A percentile compares a stretch with the other conserved stretches of the same genome.
phyloP scores from a whole-genome alignment of 2,797 vertebrate species.

The Mormyrus proboscirostris region DNA sequence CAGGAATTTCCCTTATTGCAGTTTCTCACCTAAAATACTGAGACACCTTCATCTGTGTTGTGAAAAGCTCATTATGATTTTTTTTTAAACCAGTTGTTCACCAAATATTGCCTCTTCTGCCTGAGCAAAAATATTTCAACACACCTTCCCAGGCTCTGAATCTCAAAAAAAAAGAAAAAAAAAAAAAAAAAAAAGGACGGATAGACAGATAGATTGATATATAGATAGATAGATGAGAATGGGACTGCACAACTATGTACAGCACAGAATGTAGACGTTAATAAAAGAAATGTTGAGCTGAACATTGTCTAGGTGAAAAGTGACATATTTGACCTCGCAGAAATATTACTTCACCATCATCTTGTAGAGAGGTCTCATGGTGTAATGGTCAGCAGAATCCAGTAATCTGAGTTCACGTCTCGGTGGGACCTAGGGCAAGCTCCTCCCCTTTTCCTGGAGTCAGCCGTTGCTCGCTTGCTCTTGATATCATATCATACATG shows the following conservation, averaged over 20 bases:
- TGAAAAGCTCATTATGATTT: not conserved
- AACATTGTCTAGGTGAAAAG: not conserved
- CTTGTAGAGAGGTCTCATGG: not conserved
- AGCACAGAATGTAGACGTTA: not conserved
- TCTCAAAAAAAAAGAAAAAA: not conserved
- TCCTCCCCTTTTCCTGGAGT: not conserved
- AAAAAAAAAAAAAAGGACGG: not conserved
- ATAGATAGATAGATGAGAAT: not conserved
- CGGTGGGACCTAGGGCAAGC: not conserved
- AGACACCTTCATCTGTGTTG: not conserved
- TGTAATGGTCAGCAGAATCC: not conserved
- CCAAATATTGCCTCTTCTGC: not conserved
- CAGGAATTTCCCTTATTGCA: not conserved
- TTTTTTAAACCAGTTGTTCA: not conserved
- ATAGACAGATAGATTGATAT: not conserved
- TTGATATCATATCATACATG: not conserved
- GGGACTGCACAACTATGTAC: not conserved
- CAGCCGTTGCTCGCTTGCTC: not conserved
- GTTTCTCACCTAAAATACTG: not conserved
- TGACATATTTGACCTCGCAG: not conserved
- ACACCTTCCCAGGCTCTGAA: not conserved
- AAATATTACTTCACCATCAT: not conserved
- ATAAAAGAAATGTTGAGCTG: not conserved
- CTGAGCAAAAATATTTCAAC: not conserved
- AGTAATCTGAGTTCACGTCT: not conserved